Conservation (phyloP, 2,113 vertebrate genomes). For the Scopus umbretta region DNA sequence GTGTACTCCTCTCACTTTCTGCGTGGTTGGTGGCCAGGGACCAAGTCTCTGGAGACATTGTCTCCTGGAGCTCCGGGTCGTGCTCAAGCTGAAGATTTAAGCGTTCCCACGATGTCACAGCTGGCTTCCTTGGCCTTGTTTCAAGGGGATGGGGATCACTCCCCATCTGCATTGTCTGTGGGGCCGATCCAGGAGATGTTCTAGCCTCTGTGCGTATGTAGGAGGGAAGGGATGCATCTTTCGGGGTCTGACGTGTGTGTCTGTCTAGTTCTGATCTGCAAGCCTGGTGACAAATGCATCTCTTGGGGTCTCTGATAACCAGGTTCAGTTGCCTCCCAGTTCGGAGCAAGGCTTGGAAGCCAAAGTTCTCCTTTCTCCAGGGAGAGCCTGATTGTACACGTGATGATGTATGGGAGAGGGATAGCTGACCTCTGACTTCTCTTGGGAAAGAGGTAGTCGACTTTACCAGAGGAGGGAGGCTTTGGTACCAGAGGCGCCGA, state of each 20-base stretch:
- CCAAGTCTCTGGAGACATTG: not conserved
- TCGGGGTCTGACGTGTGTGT: not conserved
- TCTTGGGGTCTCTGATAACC: not conserved
- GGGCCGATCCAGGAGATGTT: not conserved
- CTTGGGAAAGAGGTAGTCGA: not conserved
- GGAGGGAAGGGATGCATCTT: not conserved
- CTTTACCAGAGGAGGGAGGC: not conserved
- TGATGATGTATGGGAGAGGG: not conserved
- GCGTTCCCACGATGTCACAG: not conserved
- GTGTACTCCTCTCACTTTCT: not conserved
- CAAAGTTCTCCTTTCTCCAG: not conserved
- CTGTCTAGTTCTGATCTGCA: not conserved
- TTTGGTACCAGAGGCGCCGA: not conserved
- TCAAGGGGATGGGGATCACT: not conserved
- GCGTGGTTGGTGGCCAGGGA: rapidly evolving
- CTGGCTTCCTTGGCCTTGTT: not conserved
- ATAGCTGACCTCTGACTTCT: not conserved
- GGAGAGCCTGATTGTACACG: not conserved
- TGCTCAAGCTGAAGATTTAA: not conserved
- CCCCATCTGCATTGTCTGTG: not conserved
- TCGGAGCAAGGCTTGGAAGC: not conserved
- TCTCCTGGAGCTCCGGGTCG: rapidly evolving
- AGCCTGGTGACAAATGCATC: not conserved
- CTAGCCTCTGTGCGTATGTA: not conserved
- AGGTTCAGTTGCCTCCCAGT: rapidly evolving